Conservation (phyloP, 2,888 invertebrate species). For the Sphecodes monilicornis region DNA sequence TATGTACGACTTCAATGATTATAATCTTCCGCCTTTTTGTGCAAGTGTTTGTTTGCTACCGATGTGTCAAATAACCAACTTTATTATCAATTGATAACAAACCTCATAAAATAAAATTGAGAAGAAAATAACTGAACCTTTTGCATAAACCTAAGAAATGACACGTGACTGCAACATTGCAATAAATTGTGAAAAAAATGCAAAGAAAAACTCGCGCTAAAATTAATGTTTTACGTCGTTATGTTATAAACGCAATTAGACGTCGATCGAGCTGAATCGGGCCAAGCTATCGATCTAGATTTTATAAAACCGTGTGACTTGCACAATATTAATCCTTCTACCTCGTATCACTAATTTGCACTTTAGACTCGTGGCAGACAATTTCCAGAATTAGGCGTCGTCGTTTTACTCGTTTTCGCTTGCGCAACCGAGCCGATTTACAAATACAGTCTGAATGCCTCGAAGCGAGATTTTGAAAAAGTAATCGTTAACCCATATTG, state of each 20-base stretch:
- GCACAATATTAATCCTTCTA: neutral
- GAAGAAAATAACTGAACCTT: neutral
- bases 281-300: neutral
- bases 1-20: too few relatives aligned
- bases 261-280: neutral
- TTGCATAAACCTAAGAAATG: too few relatives aligned
- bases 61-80: neutral
- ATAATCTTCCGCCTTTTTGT: too few relatives aligned
- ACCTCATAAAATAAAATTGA: neutral
- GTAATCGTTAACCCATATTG: slow-evolving; percentile 29
- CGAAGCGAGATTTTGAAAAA: slow-evolving; percentile 20
- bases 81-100: neutral
- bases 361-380: neutral
- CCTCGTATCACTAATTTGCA: neutral
- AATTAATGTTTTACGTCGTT: neutral
- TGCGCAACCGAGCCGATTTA: neutral
- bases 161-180: neutral
- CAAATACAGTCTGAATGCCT: neutral
- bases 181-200: neutral
- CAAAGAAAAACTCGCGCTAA: neutral
- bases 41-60: too few relatives aligned
- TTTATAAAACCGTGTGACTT: neutral
- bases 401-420: neutral
- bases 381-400: neutral
- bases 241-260: neutral